Percentiles rank a stretch among this genome's conserved stretches.
Conservation (phyloP, 2,888 invertebrate genomes). For the Coelinius sp. region DNA sequence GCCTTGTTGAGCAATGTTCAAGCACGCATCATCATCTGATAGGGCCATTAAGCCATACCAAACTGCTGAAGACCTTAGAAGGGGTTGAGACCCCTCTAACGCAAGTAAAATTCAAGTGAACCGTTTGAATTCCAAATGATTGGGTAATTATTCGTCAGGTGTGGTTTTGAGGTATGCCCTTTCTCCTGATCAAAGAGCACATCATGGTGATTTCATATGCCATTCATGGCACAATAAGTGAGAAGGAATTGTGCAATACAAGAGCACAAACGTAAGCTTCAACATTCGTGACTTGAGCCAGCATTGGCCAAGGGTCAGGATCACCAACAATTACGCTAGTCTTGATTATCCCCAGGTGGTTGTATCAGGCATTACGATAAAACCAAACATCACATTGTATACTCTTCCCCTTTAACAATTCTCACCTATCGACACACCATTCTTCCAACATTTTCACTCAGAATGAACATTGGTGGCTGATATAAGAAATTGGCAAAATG, state of each 20-base stretch:
- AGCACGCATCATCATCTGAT: background rate
- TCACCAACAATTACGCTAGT: slow-evolving; percentile 45
- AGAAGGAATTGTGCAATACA: slow-evolving; percentile 24
- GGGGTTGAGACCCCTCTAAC: background rate
- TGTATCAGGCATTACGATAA: slow-evolving; percentile 11
- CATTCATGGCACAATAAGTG: slow-evolving; percentile 17
- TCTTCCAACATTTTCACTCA: background rate
- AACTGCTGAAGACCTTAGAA: background rate
- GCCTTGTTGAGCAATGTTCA: background rate
- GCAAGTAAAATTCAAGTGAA: background rate
- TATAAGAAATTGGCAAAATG: background rate
- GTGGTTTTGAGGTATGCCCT: no score
- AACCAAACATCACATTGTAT: slow-evolving; percentile 7
- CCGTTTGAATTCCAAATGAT: slow-evolving; percentile 22
- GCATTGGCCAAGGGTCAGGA: slow-evolving; percentile 33
- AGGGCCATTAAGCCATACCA: background rate
- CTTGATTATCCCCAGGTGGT: slow-evolving; percentile 45
- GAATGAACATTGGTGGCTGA: background rate
- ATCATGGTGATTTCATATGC: slow-evolving; percentile 16
- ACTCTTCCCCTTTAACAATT: background rate
- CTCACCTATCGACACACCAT: background rate
- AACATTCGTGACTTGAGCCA: slow-evolving; percentile 30
- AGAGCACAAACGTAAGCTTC: slow-evolving; percentile 6
- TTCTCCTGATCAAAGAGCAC: slow-evolving; percentile 9
- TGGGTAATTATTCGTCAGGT: slow-evolving; percentile 23